phyloP scores from a whole-genome alignment of 2,888 invertebrate species.

The Scaptodrosophila latifasciaeformis region DNA sequence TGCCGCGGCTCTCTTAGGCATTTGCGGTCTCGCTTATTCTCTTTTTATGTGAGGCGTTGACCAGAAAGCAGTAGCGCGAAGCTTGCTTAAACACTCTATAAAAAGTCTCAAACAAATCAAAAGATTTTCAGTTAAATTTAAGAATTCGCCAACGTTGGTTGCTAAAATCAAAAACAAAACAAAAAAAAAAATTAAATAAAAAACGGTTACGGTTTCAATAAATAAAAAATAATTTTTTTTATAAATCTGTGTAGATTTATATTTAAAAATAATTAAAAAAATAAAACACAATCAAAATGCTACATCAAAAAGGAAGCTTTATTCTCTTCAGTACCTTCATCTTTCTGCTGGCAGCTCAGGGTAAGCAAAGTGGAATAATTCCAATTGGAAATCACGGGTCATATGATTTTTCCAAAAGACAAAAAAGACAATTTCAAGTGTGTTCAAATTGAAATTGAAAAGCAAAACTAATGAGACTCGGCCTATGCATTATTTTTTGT shows the following conservation, averaged over 20 bases:
- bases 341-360: conserved; percentile 46
- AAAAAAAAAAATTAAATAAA: neutral
- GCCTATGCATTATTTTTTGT: too few species aligned
- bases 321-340: conserved; percentile 34
- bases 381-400: too few species aligned
- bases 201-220: neutral
- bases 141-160: conserved; percentile 66
- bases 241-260: conserved; percentile 24
- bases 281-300: conserved; percentile 29
- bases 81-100: conserved; percentile 57
- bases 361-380: conserved; percentile 46
- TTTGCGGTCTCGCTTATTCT: too few species aligned
- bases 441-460: too few species aligned
- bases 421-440: too few species aligned
- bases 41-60: neutral
- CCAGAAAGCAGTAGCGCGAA: conserved; percentile 25
- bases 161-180: conserved; percentile 11
- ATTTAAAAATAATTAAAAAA: neutral
- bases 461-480: too few species aligned
- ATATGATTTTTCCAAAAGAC: too few species aligned
- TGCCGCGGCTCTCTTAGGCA: neutral
- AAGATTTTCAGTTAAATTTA: conserved; percentile 72
- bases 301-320: conserved; percentile 16
- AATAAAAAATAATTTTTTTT: conserved; percentile 1
- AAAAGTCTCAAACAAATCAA: conserved; percentile 67